Evolutionary conservation across 2,113 vertebrate genomes (phyloP).

Genomic region (Columbina picui): DNA sequence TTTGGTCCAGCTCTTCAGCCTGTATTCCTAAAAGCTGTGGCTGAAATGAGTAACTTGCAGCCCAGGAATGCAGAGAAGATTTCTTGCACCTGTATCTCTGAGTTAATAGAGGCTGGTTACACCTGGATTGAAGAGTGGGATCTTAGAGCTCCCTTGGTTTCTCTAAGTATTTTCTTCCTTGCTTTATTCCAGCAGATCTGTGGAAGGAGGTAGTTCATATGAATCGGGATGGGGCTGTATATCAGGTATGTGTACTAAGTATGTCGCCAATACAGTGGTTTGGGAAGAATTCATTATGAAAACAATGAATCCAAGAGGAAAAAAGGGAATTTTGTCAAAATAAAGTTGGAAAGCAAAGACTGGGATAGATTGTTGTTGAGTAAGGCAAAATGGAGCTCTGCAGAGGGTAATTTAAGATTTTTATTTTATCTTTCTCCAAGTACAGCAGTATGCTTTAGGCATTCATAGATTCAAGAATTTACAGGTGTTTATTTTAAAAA

Average conservation of each 20-base stretch:
- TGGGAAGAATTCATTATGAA: neutral
- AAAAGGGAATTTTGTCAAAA: neutral
- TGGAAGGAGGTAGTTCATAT: neutral
- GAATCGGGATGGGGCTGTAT: neutral
- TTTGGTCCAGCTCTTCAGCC: neutral
- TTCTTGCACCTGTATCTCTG: neutral
- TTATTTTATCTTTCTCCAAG: neutral
- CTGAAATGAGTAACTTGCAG: neutral
- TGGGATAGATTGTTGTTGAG: neutral
- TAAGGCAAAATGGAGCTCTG: neutral
- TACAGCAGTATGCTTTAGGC: neutral
- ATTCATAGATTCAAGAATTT: neutral
- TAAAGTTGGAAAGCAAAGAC: neutral
- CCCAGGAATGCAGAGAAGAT: neutral
- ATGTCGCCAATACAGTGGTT: neutral
- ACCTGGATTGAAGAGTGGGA: neutral
- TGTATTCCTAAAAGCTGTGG: neutral
- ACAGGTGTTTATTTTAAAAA: neutral
- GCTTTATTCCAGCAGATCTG: neutral
- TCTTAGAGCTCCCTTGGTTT: neutral
- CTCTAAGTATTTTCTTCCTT: neutral
- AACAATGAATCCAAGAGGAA: neutral
- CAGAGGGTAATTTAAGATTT: neutral
- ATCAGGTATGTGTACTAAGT: neutral
- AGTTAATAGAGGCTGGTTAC: neutral